A percentile compares a stretch with the other conserved stretches of the same genome.
Conservation (phyloP, 1,140 invertebrate genomes). For the Euglossa dilemma region DNA sequence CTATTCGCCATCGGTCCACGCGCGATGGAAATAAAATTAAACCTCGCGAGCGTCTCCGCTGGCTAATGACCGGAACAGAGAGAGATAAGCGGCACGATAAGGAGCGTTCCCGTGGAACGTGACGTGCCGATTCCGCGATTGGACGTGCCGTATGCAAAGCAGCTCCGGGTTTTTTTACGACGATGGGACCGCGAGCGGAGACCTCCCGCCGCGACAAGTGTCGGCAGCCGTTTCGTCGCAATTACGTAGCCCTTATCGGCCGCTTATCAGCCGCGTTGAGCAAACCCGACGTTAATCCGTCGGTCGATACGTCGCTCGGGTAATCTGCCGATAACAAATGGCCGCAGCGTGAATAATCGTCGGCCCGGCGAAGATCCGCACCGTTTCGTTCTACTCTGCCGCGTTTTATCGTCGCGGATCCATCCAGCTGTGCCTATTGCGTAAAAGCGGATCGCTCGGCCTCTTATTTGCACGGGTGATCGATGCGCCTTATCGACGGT, state of each 20-base stretch:
- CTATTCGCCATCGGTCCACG: not conserved
- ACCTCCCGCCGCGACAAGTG: slow-evolving; percentile 60
- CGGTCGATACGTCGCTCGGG: slow-evolving; percentile 55
- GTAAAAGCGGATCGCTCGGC: not conserved
- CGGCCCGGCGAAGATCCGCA: slow-evolving; percentile 44
- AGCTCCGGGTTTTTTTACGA: slow-evolving; percentile 36
- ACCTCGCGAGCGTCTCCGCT: slow-evolving; percentile 5
- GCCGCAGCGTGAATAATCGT: slow-evolving; percentile 59
- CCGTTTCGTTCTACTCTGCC: slow-evolving; percentile 1
- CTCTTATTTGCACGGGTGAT: slow-evolving; percentile 6
- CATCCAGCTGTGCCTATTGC: not conserved
- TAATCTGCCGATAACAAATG: slow-evolving; percentile 57
- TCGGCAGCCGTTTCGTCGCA: slow-evolving; percentile 45
- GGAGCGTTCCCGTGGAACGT: slow-evolving; percentile 37
- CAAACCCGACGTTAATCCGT: slow-evolving; percentile 64
- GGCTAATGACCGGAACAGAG: slow-evolving; percentile 46
- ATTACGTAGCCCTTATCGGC: slow-evolving; percentile 65
- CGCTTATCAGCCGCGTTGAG: slow-evolving; percentile 63
- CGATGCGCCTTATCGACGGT: not conserved
- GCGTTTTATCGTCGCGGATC: slow-evolving; percentile 25
- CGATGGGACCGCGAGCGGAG: slow-evolving; percentile 52
- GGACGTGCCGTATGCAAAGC: slow-evolving; percentile 70
- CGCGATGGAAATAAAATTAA: slow-evolving; percentile 20
- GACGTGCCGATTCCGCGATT: slow-evolving; percentile 72
- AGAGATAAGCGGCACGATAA: slow-evolving; percentile 31